phyloP scores from a whole-genome alignment of 2,888 invertebrate genomes.

The Zaprionus lineosus region DNA sequence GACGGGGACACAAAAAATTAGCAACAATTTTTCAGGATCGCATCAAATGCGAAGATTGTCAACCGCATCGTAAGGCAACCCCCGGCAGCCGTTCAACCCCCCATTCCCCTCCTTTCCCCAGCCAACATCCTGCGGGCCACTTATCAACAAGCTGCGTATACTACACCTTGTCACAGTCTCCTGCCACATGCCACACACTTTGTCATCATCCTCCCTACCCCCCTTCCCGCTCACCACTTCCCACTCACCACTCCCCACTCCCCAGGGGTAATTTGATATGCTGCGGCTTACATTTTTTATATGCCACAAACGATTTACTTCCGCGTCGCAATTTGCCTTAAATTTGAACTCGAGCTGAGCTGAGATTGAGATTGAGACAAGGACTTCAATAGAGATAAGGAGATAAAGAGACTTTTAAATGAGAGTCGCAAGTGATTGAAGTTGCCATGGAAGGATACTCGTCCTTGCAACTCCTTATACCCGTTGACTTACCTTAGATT shows the following conservation, averaged over 20 bases:
- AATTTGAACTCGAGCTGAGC: constrained; percentile 62
- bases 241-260: no score
- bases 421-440: no score
- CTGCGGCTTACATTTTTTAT: constrained; percentile 73
- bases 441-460: no score
- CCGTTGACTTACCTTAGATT: constrained; percentile 25
- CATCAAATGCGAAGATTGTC: constrained; percentile 71
- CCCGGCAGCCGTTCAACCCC: no score
- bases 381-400: constrained; percentile 4
- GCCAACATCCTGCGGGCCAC: constrained; percentile 40
- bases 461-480: constrained; percentile 3
- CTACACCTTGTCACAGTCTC: constrained; percentile 68
- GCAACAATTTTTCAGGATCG: constrained; percentile 74
- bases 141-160: constrained; percentile 54
- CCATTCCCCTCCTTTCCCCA: no score
- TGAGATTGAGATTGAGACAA: constrained; percentile 56
- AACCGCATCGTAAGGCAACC: constrained; percentile 58
- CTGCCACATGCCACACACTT: constrained; percentile 54
- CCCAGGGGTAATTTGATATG: constrained; percentile 76
- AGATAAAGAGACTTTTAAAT: no score
- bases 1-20: constrained; percentile 75
- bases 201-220: constrained; percentile 61
- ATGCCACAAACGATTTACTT: constrained; percentile 71
- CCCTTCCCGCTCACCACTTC: no score
- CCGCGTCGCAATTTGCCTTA: constrained; percentile 58